Evolutionary conservation across 2,797 vertebrate genomes (phyloP).

Genomic region (Champsocephalus gunnari): DNA sequence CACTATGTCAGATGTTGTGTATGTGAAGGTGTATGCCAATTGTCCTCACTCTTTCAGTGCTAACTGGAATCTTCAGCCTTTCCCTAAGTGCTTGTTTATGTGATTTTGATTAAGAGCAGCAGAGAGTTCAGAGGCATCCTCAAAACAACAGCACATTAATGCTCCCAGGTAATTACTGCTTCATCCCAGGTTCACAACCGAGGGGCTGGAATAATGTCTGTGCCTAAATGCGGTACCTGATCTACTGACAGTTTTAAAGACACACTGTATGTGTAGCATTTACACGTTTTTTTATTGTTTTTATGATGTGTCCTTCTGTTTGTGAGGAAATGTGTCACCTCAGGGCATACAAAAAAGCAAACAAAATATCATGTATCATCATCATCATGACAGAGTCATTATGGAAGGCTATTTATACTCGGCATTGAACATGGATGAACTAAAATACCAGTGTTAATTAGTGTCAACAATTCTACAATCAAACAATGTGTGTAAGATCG

Average conservation of each 20-base stretch:
- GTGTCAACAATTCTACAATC: too few relatives aligned
- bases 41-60: constrained; percentile 45
- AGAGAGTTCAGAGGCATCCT: constrained; percentile 44
- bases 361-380: too few relatives aligned
- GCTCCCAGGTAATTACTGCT: constrained; percentile 56
- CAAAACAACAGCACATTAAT: constrained; percentile 46
- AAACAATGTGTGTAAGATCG: too few relatives aligned
- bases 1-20: constrained; percentile 34
- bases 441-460: too few relatives aligned
- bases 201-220: background rate
- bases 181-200: constrained; percentile 22
- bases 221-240: constrained; percentile 28
- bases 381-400: background rate
- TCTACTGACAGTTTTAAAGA: constrained; percentile 2
- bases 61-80: constrained; percentile 60
- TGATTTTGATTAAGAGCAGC: constrained; percentile 71
- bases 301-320: background rate
- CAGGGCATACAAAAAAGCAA: background rate
- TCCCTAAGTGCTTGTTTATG: constrained; percentile 67
- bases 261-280: too few relatives aligned
- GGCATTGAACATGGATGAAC: too few relatives aligned
- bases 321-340: background rate
- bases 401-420: too few relatives aligned
- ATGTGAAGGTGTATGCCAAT: constrained; percentile 57
- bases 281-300: background rate